Base-by-base conservation (phyloP, 2,113 vertebrate genomes). In the Percina caprodes region DNA sequence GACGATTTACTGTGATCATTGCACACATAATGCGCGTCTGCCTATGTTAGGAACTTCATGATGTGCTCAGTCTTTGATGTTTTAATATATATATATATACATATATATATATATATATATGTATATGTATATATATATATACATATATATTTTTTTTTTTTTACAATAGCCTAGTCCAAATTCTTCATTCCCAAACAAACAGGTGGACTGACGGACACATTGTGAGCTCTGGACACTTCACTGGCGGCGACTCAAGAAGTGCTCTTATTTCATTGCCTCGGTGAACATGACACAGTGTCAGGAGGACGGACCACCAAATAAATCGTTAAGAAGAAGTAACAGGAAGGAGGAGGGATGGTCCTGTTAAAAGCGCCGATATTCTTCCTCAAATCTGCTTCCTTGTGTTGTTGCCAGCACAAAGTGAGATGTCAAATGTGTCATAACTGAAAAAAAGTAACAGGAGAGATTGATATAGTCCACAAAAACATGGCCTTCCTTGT, bases 1-100 rank as follows among this genome's bases (percentile, higher is more conserved):
- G 45, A 66, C 72, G 48, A 84, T 81, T 77, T 60, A 79, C 76
- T 82, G 21, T 61, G 81, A 83, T 75, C 86, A 86, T 86, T 74
- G 75, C 89, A 52, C 65, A 75, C 73, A 82, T 61, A 79, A 84
- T 71, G 85, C 87, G 33, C 39, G 30, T 66, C 68, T 72, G 30
- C n/a, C 63, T 67, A 70, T 59, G 61, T 85, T 70, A 68, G 70
- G 26, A 89, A 83, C 75, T 90, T 91, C 88, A 88, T 88, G 13
- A 13, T 67, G 76, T 59, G 74, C 42, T 24, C 58, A 21, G 66
- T 58, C 60, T 73, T 42, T 68, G 10, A 19, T 69, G 3, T 14
- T 21, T n/a, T 11, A 55, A 10, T 61, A 6, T 42, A 11, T 11
- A 3, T 42, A 42, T 0, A 42, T 30, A 30, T 30, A 4, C 4